These are phyloP conservation scores for Sebastes diaconus DNA, from an alignment of 2,797 vertebrate species.

Conservation along the genomic window DNA sequence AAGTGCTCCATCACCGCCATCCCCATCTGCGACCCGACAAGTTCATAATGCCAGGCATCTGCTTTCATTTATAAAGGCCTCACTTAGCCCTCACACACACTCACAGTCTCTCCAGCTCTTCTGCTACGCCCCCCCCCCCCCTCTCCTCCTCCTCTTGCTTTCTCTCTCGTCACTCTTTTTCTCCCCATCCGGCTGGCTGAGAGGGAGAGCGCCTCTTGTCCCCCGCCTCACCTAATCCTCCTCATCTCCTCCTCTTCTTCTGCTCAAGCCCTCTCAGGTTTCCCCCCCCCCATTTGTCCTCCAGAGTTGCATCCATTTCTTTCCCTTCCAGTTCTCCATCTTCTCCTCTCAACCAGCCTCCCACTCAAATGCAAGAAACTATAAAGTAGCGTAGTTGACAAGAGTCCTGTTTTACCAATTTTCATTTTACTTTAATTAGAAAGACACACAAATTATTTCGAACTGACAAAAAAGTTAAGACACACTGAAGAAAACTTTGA, in stretches of 20 bases:
- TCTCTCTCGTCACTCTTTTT: constrained; percentile 42
- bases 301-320: constrained; percentile 14
- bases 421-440: not conserved
- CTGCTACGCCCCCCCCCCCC: constrained; percentile 34
- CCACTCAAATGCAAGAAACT: constrained; percentile 3
- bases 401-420: not conserved
- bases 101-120: constrained; percentile 56
- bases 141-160: constrained; percentile 31
- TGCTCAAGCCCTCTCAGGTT: constrained; percentile 36
- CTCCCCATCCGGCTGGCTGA: constrained; percentile 58
- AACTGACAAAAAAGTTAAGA: not conserved
- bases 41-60: constrained; percentile 98
- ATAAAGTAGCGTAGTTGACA: not conserved
- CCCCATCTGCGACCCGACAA: constrained; percentile 92
- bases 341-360: not conserved
- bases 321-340: not conserved
- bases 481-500: not conserved
- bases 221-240: constrained; percentile 66
- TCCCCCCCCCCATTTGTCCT: not conserved
- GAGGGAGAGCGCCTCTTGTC: constrained; percentile 55
- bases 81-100: constrained; percentile 83
- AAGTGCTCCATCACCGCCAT: constrained; percentile 93
- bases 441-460: too few relatives aligned
- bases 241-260: constrained; percentile 51
- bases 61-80: constrained; percentile 95